Conservation (phyloP, 2,113 vertebrate species). For the Sylvietta virens region DNA sequence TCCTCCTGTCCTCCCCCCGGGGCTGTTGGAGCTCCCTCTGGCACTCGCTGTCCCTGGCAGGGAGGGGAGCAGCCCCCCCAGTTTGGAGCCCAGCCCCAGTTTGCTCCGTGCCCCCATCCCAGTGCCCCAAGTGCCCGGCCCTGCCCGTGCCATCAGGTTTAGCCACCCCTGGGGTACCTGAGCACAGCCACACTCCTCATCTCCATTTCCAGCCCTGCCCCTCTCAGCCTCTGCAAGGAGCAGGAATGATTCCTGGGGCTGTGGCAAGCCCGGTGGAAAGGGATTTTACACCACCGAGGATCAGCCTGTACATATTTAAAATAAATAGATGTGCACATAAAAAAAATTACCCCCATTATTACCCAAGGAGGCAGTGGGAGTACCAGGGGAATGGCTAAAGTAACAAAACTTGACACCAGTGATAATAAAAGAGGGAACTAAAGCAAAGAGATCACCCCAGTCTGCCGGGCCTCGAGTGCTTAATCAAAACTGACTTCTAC, state of each 20-base stretch:
- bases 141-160: not conserved
- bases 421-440: slow-evolving; percentile 68
- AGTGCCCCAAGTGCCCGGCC: not conserved
- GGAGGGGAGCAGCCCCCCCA: not conserved
- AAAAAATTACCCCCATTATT: slow-evolving; percentile 46
- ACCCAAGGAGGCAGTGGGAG: not conserved
- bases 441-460: slow-evolving; percentile 67
- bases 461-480: slow-evolving; percentile 60
- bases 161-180: not conserved
- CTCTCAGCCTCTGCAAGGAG: rapidly evolving
- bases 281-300: not conserved
- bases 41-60: slow-evolving; percentile 1
- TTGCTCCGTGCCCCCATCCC: not conserved
- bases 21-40: slow-evolving; percentile 19
- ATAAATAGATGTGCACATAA: slow-evolving; percentile 32
- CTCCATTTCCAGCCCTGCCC: not conserved
- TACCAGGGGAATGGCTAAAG: not conserved
- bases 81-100: not conserved
- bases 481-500: slow-evolving; percentile 78
- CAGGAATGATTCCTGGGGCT: not conserved
- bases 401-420: slow-evolving; percentile 52
- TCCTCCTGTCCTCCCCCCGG: not conserved
- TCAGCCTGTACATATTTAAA: slow-evolving; percentile 11
- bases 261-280: not conserved
- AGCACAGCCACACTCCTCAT: not conserved